Conservation (phyloP, 2,113 vertebrate genomes). For the Montifringilla adamsi region DNA sequence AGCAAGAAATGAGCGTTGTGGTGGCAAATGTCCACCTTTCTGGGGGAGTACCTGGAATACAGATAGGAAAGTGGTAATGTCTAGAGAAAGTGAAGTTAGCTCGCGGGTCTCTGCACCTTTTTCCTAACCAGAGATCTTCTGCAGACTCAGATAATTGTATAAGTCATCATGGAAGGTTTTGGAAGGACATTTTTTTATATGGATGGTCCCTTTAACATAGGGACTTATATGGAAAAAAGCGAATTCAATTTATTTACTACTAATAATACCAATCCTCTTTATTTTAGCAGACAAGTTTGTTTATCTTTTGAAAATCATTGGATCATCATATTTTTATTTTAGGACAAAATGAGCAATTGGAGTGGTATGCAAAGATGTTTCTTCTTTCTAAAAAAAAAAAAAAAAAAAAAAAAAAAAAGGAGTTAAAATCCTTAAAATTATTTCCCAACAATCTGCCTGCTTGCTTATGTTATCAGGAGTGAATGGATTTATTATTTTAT, state of each 20-base stretch:
- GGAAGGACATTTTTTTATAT: background rate
- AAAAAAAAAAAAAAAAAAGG: background rate
- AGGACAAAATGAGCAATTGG: background rate
- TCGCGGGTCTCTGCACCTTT: background rate
- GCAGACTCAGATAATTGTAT: background rate
- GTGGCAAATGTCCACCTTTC: background rate
- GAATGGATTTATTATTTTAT: background rate
- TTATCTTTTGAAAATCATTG: background rate
- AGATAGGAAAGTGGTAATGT: background rate
- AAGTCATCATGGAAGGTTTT: background rate
- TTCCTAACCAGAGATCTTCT: background rate
- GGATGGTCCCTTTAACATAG: background rate
- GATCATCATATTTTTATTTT: background rate
- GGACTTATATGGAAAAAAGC: background rate
- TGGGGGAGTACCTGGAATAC: background rate
- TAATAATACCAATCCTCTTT: background rate
- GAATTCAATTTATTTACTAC: background rate
- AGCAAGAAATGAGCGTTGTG: background rate
- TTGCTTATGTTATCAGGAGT: background rate
- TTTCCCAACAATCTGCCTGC: background rate
- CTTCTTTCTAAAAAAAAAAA: background rate
- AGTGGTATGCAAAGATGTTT: background rate
- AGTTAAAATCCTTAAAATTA: background rate
- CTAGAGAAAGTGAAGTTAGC: background rate
- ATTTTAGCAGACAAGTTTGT: background rate